phyloP scores from a whole-genome alignment of 2,113 vertebrate species.

The Hylia prasina region DNA sequence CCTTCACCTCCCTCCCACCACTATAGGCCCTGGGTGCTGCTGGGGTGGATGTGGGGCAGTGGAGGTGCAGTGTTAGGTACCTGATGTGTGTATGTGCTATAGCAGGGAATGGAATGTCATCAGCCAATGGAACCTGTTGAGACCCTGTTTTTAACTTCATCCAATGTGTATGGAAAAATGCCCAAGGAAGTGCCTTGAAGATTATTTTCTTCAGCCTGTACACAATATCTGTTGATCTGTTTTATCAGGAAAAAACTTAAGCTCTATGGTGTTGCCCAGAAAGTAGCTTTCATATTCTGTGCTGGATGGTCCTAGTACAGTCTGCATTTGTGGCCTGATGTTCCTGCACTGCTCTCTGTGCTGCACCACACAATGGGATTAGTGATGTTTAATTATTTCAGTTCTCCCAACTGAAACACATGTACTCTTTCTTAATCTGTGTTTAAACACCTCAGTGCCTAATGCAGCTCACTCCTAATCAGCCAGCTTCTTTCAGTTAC shows the following conservation, averaged over 20 bases:
- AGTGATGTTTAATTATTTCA: background rate
- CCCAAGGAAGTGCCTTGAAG: background rate
- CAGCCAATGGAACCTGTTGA: background rate
- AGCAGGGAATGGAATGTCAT: background rate
- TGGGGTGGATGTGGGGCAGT: background rate
- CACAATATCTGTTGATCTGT: background rate
- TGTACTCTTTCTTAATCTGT: background rate
- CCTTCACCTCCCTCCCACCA: background rate
- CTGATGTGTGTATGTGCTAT: background rate
- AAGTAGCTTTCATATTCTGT: background rate
- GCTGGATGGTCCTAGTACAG: background rate
- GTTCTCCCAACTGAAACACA: background rate
- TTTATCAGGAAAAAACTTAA: background rate
- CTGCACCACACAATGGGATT: fast-evolving
- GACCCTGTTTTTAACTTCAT: background rate
- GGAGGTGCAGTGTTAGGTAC: background rate
- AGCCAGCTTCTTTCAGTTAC: background rate
- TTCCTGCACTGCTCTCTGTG: background rate
- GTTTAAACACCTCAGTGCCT: background rate
- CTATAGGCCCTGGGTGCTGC: background rate
- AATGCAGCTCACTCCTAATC: background rate
- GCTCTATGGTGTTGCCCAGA: background rate
- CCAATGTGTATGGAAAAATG: background rate
- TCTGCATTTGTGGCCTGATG: background rate
- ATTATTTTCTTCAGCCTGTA: background rate